Percentiles rank a stretch among this genome's conserved stretches.
phyloP scores from a whole-genome alignment of 2,888 invertebrate species.

The Spodoptera littoralis region DNA sequence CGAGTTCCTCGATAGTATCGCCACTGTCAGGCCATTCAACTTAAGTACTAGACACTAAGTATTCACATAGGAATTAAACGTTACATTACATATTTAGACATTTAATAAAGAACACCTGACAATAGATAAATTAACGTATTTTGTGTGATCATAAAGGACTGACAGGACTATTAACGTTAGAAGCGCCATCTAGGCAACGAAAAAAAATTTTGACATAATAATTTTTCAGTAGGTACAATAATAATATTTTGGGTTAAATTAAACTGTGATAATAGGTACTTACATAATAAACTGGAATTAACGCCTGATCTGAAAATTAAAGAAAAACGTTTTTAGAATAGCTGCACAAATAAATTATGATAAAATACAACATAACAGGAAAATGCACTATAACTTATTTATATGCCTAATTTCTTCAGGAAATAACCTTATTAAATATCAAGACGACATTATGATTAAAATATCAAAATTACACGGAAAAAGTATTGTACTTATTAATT shows the following conservation, averaged over 20 bases:
- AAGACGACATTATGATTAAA: neutral
- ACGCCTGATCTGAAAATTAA: conserved; percentile 23
- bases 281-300: conserved; percentile 27
- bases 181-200: too few relatives aligned
- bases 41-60: conserved; percentile 9
- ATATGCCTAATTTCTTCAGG: neutral
- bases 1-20: conserved; percentile 30
- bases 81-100: neutral
- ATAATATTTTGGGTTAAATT: too few relatives aligned
- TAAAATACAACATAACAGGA: neutral
- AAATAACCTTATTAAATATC: too few relatives aligned
- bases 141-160: too few relatives aligned
- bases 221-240: too few relatives aligned
- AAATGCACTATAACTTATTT: neutral
- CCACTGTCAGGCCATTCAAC: conserved; percentile 16
- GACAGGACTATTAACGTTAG: too few relatives aligned
- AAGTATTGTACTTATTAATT: neutral
- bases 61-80: neutral
- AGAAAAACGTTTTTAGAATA: neutral
- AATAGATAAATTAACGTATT: too few relatives aligned
- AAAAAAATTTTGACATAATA: too few relatives aligned
- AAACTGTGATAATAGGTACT: conserved; percentile 8
- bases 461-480: neutral
- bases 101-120: too few relatives aligned
- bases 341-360: too few relatives aligned